Evolutionary conservation across 2,888 invertebrate genomes (phyloP).

Genomic region (Lathronympha strigana): DNA sequence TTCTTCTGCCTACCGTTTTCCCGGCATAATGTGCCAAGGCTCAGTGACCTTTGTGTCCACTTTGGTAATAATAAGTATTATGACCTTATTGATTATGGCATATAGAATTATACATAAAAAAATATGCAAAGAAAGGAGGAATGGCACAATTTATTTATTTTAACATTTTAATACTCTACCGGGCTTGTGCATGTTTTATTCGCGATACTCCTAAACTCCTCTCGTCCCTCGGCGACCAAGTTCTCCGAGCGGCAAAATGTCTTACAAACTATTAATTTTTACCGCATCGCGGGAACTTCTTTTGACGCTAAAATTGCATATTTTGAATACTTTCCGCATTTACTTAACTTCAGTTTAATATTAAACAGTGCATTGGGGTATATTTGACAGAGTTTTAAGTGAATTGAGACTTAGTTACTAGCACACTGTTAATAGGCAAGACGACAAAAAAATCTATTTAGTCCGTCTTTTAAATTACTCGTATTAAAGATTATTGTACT

Average conservation of each 20-base stretch:
- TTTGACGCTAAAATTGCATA: conserved; percentile 24
- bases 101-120: too few species aligned
- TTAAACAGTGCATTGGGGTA: not conserved
- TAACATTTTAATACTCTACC: not conserved
- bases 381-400: not conserved
- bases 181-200: conserved; percentile 17
- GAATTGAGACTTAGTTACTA: too few species aligned
- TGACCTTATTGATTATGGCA: too few species aligned
- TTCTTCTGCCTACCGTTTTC: too few species aligned
- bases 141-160: not conserved
- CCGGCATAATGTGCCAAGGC: too few species aligned
- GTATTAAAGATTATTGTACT: too few species aligned
- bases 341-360: not conserved
- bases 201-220: conserved; percentile 3
- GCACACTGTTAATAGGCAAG: too few species aligned
- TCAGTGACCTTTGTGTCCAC: too few species aligned
- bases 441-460: too few species aligned
- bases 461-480: too few species aligned
- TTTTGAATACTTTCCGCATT: conserved; percentile 14
- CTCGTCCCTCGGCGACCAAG: conserved; percentile 25
- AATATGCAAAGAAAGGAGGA: too few species aligned
- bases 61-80: too few species aligned
- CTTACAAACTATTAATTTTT: conserved; percentile 41
- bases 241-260: conserved; percentile 29
- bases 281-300: conserved; percentile 32